These are phyloP conservation scores for Lindbergichthys nudifrons DNA, from an alignment of 2,797 vertebrate species.

Conservation along the genomic window DNA sequence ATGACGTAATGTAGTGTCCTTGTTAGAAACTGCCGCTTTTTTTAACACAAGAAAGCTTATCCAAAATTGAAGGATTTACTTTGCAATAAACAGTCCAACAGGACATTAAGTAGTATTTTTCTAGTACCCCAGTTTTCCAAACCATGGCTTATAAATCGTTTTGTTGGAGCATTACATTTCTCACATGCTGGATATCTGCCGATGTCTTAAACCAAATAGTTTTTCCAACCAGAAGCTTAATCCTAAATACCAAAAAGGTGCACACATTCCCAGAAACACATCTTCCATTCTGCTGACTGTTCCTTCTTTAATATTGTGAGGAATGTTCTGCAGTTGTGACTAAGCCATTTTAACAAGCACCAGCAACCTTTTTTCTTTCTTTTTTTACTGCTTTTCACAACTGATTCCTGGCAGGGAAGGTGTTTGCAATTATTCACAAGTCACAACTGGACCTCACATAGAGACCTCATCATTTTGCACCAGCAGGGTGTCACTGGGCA, in stretches of 20 bases:
- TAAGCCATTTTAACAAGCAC: constrained; percentile 16
- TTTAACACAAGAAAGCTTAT: neutral
- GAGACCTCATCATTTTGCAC: constrained; percentile 8
- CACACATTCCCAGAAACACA: constrained; percentile 58
- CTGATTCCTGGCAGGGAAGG: constrained; percentile 3
- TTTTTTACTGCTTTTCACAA: neutral
- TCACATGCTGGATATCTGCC: constrained; percentile 44
- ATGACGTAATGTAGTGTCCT: too few species aligned
- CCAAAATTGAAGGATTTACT: constrained; percentile 21
- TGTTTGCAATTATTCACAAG: neutral
- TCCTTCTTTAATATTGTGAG: constrained; percentile 32
- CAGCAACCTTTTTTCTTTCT: neutral
- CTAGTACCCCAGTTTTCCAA: constrained; percentile 25
- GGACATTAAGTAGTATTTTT: constrained; percentile 6
- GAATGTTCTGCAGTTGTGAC: constrained; percentile 48
- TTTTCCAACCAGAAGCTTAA: constrained; percentile 61
- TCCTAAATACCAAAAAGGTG: constrained; percentile 56
- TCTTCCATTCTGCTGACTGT: constrained; percentile 59
- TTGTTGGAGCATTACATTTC: constrained; percentile 33
- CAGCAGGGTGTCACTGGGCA: neutral
- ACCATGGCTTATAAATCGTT: constrained; percentile 11
- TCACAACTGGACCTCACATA: constrained; percentile 4
- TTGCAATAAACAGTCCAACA: constrained; percentile 15
- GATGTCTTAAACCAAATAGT: constrained; percentile 42
- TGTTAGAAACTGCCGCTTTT: too few species aligned